Evolutionary conservation across 1,140 invertebrate species (phyloP), one percentile per base, ranked within the genome.

Genomic region (Zaprionus africanus): DNA sequence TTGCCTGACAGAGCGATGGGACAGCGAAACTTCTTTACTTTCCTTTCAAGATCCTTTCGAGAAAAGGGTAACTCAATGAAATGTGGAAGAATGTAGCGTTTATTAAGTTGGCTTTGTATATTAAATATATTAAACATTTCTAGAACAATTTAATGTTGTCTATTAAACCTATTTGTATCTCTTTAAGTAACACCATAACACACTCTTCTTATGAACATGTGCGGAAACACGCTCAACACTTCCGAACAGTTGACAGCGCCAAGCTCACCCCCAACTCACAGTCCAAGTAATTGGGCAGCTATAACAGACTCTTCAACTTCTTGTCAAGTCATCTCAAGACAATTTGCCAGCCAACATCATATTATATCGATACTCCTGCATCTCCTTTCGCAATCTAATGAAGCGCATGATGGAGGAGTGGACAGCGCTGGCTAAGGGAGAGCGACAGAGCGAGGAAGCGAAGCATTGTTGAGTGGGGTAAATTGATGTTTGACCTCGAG

Each of bases 401-500:
- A 69, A 65, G 64, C 74, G 43, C 60, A 69, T 73, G 64, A 77
- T 77, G 68, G 56, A 46, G 31, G 59, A 41, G 19, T 17, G 36
- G 38, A 38, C 12, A 54, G 57, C 6, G 24, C 9, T 11, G 22
- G 17, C n/a, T 22, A 57, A 24, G 13, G 38, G 46, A 24, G 5
- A 22, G 5, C 5, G 46, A 24, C 11, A 4, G 46, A 12, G 46
- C 46, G 22, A 17, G 49, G 54, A 19, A 17, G 13, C 7, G 7
- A 17, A 43, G 41, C 75, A 69, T 65, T 68, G 66, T 65, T 73
- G 51, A 63, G 26, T 26, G 28, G 60, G 34, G 49, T 49, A 64
- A 73, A 79, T 76, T 68, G 78, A 65, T 79, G 77, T 74, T 77
- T 79, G 64, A 77, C 74, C 69, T 41, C 75, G 67, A 63, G 36